Percentiles rank a stretch among this genome's conserved stretches.
Evolutionary conservation across 2,888 invertebrate genomes (phyloP).

Genomic region (Callyntrura sp.): DNA sequence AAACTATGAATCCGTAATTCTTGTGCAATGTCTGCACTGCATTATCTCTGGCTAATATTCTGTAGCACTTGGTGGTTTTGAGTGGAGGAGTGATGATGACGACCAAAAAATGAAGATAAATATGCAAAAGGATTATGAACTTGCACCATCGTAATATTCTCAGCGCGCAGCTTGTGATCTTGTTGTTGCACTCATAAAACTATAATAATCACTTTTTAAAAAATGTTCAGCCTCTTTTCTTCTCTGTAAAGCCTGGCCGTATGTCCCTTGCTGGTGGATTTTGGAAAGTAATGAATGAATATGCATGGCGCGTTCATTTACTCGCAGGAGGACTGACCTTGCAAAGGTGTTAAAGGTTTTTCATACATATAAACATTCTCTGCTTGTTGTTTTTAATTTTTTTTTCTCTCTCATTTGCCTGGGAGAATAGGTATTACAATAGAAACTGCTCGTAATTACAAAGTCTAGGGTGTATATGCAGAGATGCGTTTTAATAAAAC

Average conservation of each 20-base stretch:
- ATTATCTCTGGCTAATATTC: conserved; percentile 31
- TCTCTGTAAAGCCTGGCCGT: background rate
- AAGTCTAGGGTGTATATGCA: background rate
- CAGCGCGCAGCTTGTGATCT: conserved; percentile 38
- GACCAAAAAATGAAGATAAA: conserved; percentile 7
- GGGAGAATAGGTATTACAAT: background rate
- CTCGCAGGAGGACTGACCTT: conserved; percentile 43
- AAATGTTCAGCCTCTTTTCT: background rate
- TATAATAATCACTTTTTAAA: conserved; percentile 4
- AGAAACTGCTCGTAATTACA: conserved; percentile 5
- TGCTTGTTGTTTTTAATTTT: background rate
- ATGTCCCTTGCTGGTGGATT: background rate
- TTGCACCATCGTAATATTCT: conserved; percentile 22
- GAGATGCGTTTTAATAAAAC: background rate
- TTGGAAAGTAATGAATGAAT: conserved; percentile 25
- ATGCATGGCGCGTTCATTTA: conserved; percentile 35
- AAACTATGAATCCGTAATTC: conserved; percentile 58
- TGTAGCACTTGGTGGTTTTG: background rate
- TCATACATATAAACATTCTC: conserved; percentile 1
- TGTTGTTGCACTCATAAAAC: conserved; percentile 30
- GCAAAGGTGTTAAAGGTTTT: background rate
- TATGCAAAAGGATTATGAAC: conserved; percentile 47
- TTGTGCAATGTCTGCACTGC: conserved; percentile 56
- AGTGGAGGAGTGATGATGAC: background rate
- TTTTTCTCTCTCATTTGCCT: background rate